phyloP scores from a whole-genome alignment of 2,113 vertebrate genomes.

The Sebastes fasciatus region DNA sequence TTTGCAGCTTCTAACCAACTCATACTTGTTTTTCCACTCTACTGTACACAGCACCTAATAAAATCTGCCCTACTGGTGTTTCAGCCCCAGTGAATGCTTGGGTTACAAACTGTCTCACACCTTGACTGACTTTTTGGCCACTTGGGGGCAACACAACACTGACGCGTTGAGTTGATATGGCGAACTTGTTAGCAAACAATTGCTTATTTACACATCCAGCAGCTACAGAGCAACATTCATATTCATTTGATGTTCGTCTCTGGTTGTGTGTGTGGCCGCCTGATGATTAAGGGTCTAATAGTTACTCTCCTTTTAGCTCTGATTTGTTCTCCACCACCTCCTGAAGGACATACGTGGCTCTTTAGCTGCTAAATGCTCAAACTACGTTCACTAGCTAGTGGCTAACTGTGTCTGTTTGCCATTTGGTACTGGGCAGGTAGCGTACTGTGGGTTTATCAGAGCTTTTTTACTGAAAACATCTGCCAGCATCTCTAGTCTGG shows the following conservation, averaged over 20 bases:
- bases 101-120: not conserved
- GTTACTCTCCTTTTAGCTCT: too few relatives aligned
- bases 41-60: conserved; percentile 2
- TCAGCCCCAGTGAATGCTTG: not conserved
- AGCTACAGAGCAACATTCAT: not conserved
- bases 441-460: not conserved
- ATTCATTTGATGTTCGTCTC: not conserved
- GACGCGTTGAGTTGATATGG: not conserved
- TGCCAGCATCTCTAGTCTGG: not conserved
- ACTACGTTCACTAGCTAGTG: not conserved
- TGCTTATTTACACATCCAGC: not conserved
- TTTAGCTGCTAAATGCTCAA: too few relatives aligned
- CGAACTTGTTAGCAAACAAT: not conserved
- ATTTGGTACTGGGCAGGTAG: not conserved
- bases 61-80: conserved; percentile 15
- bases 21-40: conserved; percentile 15
- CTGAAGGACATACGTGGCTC: too few relatives aligned
- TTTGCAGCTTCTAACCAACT: not conserved
- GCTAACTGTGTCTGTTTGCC: not conserved
- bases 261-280: not conserved
- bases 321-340: too few relatives aligned
- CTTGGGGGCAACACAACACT: not conserved
- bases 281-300: not conserved
- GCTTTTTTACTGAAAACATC: not conserved
- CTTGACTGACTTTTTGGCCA: not conserved